Evolutionary conservation across 2,113 vertebrate genomes (phyloP).

Genomic region (Rhabdomys dilectus): DNA sequence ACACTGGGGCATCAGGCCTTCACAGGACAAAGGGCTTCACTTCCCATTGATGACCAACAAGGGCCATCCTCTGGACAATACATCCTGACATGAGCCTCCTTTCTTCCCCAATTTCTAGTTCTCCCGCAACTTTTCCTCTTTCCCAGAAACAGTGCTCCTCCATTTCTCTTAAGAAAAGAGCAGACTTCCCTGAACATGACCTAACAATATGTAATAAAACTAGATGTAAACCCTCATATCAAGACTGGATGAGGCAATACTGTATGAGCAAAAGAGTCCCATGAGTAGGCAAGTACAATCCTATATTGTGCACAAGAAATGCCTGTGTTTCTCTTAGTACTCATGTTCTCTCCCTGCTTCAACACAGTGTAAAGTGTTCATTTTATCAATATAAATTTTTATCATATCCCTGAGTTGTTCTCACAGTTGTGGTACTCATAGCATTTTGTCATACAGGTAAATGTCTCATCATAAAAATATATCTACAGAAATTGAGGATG

Average conservation of each 20-base stretch:
- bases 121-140: background rate
- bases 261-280: background rate
- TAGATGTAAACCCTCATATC: background rate
- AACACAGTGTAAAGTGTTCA: background rate
- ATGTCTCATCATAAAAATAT: background rate
- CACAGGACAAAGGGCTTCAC: no score
- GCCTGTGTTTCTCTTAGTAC: background rate
- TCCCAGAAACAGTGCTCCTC: background rate
- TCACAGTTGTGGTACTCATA: background rate
- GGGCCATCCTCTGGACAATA: background rate
- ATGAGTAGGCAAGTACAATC: background rate
- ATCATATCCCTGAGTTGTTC: background rate
- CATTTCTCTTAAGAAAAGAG: background rate
- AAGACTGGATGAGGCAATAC: background rate
- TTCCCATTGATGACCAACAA: no score
- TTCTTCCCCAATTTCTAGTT: background rate
- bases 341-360: background rate
- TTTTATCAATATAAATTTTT: accelerated
- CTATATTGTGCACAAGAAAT: background rate
- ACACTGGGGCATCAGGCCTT: no score
- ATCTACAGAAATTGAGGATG: background rate
- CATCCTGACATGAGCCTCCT: background rate
- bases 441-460: background rate
- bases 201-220: background rate
- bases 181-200: background rate